Evolutionary conservation across 2,888 invertebrate species (phyloP).

Genomic region (Trissolcus japonicus): DNA sequence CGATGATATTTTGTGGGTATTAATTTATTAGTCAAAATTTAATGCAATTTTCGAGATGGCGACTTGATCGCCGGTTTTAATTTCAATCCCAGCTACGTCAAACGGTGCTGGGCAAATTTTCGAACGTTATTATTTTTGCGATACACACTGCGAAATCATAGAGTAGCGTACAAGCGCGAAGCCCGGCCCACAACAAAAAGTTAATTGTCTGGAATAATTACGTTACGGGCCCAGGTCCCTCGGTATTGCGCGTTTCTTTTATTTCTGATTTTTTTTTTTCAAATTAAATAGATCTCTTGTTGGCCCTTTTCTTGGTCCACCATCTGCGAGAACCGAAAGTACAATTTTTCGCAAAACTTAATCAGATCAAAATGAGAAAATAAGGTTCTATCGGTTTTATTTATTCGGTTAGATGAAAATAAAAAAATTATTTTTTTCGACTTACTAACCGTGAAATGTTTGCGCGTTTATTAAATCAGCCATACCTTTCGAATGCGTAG

Average conservation of each 20-base stretch:
- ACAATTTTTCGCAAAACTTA: background rate
- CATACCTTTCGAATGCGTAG: constrained; percentile 76
- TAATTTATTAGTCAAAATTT: background rate
- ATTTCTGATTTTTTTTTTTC: constrained; percentile 36
- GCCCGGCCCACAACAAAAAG: constrained; percentile 67
- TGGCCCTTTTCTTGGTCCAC: constrained; percentile 4
- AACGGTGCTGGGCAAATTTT: constrained; percentile 52
- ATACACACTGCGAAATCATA: constrained; percentile 69
- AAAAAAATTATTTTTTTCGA: constrained; percentile 4
- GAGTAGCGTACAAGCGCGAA: constrained; percentile 60
- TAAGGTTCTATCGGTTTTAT: no score
- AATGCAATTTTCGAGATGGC: background rate
- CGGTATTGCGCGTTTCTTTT: constrained; percentile 51
- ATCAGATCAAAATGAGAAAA: background rate
- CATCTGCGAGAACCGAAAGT: no score
- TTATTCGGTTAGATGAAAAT: no score
- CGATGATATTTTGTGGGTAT: no score
- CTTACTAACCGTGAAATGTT: constrained; percentile 37
- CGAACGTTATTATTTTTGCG: constrained; percentile 68
- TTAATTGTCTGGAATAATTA: constrained; percentile 74
- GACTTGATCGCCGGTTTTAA: constrained; percentile 19
- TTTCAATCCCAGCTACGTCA: constrained; percentile 34
- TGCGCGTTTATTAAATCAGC: constrained; percentile 39
- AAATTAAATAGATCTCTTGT: constrained; percentile 34
- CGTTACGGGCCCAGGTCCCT: constrained; percentile 10